Evolutionary conservation across 2,888 invertebrate genomes (phyloP).

Genomic region (Micoletzkya japonica): DNA sequence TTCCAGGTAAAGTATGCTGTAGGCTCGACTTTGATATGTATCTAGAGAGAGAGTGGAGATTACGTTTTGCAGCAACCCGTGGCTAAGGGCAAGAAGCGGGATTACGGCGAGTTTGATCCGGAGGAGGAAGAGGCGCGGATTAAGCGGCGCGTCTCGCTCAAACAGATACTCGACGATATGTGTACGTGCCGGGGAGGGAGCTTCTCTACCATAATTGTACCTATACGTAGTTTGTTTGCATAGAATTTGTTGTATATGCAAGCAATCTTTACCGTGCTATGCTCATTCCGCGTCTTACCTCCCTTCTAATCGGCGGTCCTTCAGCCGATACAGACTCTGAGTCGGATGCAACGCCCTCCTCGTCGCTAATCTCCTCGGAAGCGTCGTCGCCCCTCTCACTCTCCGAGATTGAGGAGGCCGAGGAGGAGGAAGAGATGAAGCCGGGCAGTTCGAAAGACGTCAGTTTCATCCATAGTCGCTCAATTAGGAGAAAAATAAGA

Average conservation of each 20-base stretch:
- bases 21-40: no score
- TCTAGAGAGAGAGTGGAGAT: background rate
- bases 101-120: background rate
- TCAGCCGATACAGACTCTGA: slow-evolving; percentile 24
- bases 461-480: no score
- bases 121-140: slow-evolving; percentile 12
- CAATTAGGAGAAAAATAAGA: no score
- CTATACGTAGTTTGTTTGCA: background rate
- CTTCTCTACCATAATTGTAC: background rate
- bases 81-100: background rate
- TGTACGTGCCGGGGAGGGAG: slow-evolving; percentile 4
- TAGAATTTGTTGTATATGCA: background rate
- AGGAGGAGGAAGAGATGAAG: background rate
- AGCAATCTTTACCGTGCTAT: background rate
- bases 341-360: background rate
- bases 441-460: no score
- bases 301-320: background rate
- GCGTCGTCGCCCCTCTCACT: slow-evolving; percentile 2
- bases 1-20: no score
- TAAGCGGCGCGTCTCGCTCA: slow-evolving; percentile 1
- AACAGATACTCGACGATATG: slow-evolving; percentile 13
- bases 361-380: slow-evolving; percentile 3
- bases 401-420: slow-evolving; percentile 14
- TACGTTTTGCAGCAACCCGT: slow-evolving; percentile 1
- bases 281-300: background rate